phyloP scores from a whole-genome alignment of 2,113 vertebrate genomes.

The Mesocricetus auratus region DNA sequence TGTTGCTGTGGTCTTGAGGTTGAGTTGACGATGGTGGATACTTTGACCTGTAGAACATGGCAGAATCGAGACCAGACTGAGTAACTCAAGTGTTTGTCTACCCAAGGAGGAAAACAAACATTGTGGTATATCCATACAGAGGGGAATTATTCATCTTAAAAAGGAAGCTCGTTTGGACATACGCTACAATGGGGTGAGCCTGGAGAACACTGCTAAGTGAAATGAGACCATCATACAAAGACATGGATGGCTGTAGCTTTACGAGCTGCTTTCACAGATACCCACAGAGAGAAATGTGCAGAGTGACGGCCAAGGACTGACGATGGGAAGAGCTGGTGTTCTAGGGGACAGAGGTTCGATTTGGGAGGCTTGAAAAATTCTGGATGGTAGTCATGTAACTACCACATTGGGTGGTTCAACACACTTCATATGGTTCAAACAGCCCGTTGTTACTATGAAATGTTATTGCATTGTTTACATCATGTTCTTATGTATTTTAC shows the following conservation, averaged over 20 bases:
- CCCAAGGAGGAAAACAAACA: background rate
- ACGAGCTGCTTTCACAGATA: too few relatives aligned
- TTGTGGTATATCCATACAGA: accelerated
- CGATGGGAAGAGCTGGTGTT: accelerated
- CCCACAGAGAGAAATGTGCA: too few relatives aligned
- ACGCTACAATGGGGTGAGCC: background rate
- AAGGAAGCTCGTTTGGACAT: background rate
- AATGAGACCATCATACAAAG: background rate
- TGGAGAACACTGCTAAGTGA: background rate
- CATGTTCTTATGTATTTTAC: background rate
- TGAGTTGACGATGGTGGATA: background rate
- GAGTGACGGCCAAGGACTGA: too few relatives aligned
- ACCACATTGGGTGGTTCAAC: background rate
- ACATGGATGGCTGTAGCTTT: accelerated
- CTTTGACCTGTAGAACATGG: background rate
- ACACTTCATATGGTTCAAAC: background rate
- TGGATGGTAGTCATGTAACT: background rate
- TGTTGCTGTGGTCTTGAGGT: background rate
- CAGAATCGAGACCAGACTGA: background rate
- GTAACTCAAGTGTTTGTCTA: background rate
- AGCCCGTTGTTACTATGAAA: background rate
- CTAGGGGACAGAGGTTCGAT: background rate
- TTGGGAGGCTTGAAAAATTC: background rate
- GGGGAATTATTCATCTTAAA: background rate
- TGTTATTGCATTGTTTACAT: background rate